Percentiles rank a stretch among this genome's conserved stretches.
phyloP scores from a whole-genome alignment of 2,888 invertebrate genomes.

The Hyalella azteca region DNA sequence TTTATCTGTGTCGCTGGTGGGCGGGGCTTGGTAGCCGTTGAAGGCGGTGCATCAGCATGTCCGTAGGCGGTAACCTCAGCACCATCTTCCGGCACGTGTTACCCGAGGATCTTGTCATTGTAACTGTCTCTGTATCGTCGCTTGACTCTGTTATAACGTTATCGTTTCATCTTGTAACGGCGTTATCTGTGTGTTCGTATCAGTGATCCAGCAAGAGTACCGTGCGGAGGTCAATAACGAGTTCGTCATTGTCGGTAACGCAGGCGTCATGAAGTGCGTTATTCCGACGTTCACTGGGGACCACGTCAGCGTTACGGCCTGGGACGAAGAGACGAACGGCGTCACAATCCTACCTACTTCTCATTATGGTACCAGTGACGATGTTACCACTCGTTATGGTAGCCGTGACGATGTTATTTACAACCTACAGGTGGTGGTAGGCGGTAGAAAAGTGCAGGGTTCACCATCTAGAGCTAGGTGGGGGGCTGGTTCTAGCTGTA shows the following conservation, averaged over 20 bases:
- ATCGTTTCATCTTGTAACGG: too few relatives aligned
- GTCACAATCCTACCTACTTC: constrained; percentile 68
- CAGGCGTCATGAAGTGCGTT: constrained; percentile 59
- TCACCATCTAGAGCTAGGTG: background rate
- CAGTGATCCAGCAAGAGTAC: constrained; percentile 59
- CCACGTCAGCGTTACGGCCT: constrained; percentile 80
- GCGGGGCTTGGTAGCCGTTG: too few relatives aligned
- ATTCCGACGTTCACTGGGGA: constrained; percentile 77
- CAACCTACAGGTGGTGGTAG: background rate
- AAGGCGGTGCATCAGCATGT: too few relatives aligned
- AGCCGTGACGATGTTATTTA: background rate
- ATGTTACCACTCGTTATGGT: background rate
- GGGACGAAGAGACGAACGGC: constrained; percentile 76
- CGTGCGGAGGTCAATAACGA: constrained; percentile 56
- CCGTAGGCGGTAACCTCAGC: too few relatives aligned
- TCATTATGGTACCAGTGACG: constrained; percentile 3
- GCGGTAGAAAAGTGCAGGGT: background rate
- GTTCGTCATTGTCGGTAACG: constrained; percentile 59
- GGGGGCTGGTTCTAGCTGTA: background rate
- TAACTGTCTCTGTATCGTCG: too few relatives aligned
- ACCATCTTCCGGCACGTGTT: too few relatives aligned
- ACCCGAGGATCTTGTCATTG: too few relatives aligned
- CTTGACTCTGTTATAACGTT: too few relatives aligned
- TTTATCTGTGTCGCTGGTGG: too few relatives aligned
- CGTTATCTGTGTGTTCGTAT: too few relatives aligned